Evolutionary conservation across 1,140 invertebrate species (phyloP).

Genomic region (Penaeus japonicus): DNA sequence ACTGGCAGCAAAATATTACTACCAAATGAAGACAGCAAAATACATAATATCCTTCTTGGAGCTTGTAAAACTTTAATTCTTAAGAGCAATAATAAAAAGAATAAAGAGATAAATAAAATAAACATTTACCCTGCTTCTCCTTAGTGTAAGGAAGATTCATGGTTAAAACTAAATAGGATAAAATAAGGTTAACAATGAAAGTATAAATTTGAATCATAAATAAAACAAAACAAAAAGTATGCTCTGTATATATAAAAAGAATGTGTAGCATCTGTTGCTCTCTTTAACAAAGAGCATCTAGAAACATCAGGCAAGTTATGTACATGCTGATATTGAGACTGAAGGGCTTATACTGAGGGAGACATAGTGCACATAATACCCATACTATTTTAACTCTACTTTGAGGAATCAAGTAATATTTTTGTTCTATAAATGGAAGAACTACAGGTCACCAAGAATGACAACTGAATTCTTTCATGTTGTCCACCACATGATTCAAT

Average conservation of each 20-base stretch:
- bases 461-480: background rate
- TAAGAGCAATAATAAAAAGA: too few species aligned
- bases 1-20: background rate
- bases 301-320: slow-evolving; percentile 36
- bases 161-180: slow-evolving; percentile 21
- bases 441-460: slow-evolving; percentile 6
- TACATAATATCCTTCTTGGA: background rate
- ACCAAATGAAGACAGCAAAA: background rate
- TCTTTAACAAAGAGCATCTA: slow-evolving; percentile 47
- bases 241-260: background rate
- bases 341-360: slow-evolving; percentile 7
- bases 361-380: slow-evolving; percentile 21
- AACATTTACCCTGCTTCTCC: slow-evolving; percentile 17
- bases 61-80: too few species aligned
- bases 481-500: background rate
- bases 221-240: slow-evolving; percentile 19
- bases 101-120: background rate
- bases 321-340: slow-evolving; percentile 40
- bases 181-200: slow-evolving; percentile 1
- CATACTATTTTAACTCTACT: background rate
- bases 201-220: background rate
- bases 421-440: too few species aligned
- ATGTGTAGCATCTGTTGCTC: slow-evolving; percentile 31
- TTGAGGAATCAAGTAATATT: background rate
- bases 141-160: slow-evolving; percentile 6